Percentiles rank a stretch among this genome's conserved stretches.
phyloP scores from a whole-genome alignment of 2,888 invertebrate species.

The Baccha elongata region DNA sequence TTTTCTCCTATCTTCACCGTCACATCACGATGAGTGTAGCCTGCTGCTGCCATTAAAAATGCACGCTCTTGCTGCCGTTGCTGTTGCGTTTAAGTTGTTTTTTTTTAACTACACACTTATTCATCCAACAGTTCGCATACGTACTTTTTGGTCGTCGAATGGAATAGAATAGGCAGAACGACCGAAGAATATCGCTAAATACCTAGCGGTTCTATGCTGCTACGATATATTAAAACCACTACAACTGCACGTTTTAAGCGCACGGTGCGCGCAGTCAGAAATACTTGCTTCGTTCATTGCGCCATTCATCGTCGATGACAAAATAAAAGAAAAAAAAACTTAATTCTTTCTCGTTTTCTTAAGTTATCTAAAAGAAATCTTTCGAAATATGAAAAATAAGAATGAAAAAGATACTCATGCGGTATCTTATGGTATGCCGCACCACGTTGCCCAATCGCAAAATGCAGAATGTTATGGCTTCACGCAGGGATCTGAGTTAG shows the following conservation, averaged over 20 bases:
- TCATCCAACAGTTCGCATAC: constrained; percentile 22
- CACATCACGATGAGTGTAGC: constrained; percentile 45
- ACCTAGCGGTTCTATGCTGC: constrained; percentile 66
- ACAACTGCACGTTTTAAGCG: constrained; percentile 28
- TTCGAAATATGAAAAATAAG: constrained; percentile 15
- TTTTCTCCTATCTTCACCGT: constrained; percentile 66
- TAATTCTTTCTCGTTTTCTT: constrained; percentile 3
- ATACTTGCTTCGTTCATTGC: constrained; percentile 26
- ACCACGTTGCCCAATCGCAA: constrained; percentile 3
- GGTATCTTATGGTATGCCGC: constrained; percentile 38
- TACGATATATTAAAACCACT: constrained; percentile 28
- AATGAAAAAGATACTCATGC: constrained; percentile 9
- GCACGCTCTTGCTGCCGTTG: constrained; percentile 36
- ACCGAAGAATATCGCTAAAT: constrained; percentile 62
- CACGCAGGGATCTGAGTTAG: constrained; percentile 42
- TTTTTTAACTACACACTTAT: constrained; percentile 38
- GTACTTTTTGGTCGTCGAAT: constrained; percentile 31
- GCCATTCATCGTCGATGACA: neutral
- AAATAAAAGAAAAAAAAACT: neutral
- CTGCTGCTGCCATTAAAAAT: constrained; percentile 56
- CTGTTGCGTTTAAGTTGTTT: constrained; percentile 31
- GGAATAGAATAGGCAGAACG: constrained; percentile 44
- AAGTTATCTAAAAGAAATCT: constrained; percentile 34
- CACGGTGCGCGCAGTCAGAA: constrained; percentile 39
- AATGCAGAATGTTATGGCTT: constrained; percentile 21